Base-by-base conservation (phyloP, 2,888 invertebrate species). In the Athrips mouffetella region DNA sequence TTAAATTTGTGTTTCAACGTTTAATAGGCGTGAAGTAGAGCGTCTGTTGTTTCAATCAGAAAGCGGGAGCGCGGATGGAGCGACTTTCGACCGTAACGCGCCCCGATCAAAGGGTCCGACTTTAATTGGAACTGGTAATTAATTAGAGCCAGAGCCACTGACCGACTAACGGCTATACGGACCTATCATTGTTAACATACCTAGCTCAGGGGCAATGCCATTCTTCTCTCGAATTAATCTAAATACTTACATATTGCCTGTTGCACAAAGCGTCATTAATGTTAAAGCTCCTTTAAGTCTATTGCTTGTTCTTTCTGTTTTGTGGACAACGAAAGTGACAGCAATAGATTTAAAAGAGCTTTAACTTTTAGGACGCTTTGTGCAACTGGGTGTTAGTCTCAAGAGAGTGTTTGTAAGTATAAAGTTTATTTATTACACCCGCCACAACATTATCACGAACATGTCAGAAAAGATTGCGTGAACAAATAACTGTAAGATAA, bases 141-240 rank as follows among this genome's bases (percentile, higher is more conserved):
- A 73, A 73, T 76, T 68, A 72, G 30, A 25, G 41, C 39, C 21
- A 40, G 67, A 67, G 71, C 66, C 69, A 68, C 56, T 72, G 70
- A 71, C 71, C 69, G 71, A 62, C 55, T n/a, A n/a, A n/a, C n/a
- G n/a, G n/a, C n/a, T n/a, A n/a, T n/a, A n/a, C 58, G 57, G 30
- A 18, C n/a, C 30, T 20, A 3, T 13, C 15, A 44, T 44, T 44
- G 44, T 30, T 18, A 20, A 30, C 44, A 44, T 44, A 30, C 44
- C 42, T 30, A n/a, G n/a, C 29, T 30, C 11, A 11, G 15, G 33
- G 11, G 33, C 16, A 15, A 33, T 33, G 11, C 33, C 16, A 20
- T 37, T 8, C 37, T 11, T 16, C 5, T 11, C 37, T 5, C 3
- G 7, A 37, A 37, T n/a, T 37, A 11, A 5, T 8, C 35, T 18